phyloP scores from a whole-genome alignment of 2,113 vertebrate genomes.

The Lophochroa leadbeateri region DNA sequence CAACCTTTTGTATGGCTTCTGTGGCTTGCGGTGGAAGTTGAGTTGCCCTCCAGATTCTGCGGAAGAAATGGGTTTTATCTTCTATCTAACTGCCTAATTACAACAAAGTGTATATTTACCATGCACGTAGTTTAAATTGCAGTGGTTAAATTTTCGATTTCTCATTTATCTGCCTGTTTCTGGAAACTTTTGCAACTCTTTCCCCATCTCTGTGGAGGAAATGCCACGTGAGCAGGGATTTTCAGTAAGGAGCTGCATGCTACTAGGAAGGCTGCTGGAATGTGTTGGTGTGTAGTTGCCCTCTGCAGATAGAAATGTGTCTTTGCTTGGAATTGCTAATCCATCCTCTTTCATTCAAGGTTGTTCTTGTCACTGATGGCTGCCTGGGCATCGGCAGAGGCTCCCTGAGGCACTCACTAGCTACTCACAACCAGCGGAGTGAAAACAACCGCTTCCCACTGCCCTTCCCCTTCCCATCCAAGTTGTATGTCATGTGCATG shows the following conservation, averaged over 20 bases:
- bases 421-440: conserved; percentile 83
- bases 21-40: neutral
- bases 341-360: conserved; percentile 67
- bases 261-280: neutral
- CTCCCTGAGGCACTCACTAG: conserved; percentile 90
- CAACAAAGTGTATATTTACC: neutral
- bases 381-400: conserved; percentile 94
- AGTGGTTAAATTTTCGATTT: neutral
- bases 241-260: neutral
- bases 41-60: neutral
- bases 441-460: conserved; percentile 93
- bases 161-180: neutral
- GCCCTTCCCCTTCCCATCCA: conserved; percentile 93
- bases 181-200: neutral
- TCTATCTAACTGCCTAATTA: neutral
- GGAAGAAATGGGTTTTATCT: neutral
- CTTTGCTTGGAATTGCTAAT: neutral
- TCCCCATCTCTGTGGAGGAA: neutral
- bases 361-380: conserved; percentile 95
- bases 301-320: neutral
- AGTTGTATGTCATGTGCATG: conserved; percentile 95
- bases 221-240: neutral
- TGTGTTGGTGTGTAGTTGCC: neutral
- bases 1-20: neutral
- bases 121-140: neutral